Evolutionary conservation across 2,888 invertebrate genomes (phyloP).

Genomic region (Dorcus parallelipipedus): DNA sequence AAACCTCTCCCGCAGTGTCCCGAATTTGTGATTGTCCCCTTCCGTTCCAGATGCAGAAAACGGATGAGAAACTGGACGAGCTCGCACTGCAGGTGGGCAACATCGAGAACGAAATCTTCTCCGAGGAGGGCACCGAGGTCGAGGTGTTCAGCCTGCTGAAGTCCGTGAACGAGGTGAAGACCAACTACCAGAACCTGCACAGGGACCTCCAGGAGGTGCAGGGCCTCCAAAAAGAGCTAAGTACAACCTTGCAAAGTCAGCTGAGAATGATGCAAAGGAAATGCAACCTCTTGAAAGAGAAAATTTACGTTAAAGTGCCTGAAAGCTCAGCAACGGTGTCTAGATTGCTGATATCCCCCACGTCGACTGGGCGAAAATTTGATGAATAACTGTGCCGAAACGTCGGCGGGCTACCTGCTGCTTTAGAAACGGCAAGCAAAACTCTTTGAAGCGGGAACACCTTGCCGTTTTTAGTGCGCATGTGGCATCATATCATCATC

Average conservation of each 20-base stretch:
- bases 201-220: constrained; percentile 78
- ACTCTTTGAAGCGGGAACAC: constrained; percentile 26
- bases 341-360: constrained; percentile 18
- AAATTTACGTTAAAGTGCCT: constrained; percentile 46
- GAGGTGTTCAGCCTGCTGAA: constrained; percentile 71
- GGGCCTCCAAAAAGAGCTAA: constrained; percentile 74
- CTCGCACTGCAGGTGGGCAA: constrained; percentile 73
- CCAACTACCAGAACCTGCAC: constrained; percentile 75
- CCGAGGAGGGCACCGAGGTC: constrained; percentile 49
- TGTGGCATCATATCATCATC: constrained; percentile 2
- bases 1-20: constrained; percentile 1
- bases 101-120: constrained; percentile 62
- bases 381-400: constrained; percentile 6
- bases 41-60: constrained; percentile 62
- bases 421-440: constrained; percentile 27
- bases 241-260: constrained; percentile 69
- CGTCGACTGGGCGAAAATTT: constrained; percentile 14
- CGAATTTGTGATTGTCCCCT: background rate
- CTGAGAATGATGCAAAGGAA: constrained; percentile 70
- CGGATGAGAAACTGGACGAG: constrained; percentile 69
- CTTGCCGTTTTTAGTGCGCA: constrained; percentile 26
- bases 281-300: constrained; percentile 68
- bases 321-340: constrained; percentile 9
- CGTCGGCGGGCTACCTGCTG: constrained; percentile 7
- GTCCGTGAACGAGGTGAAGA: constrained; percentile 74